phyloP scores from a whole-genome alignment of 2,113 vertebrate species.

The Ascaphus truei region DNA sequence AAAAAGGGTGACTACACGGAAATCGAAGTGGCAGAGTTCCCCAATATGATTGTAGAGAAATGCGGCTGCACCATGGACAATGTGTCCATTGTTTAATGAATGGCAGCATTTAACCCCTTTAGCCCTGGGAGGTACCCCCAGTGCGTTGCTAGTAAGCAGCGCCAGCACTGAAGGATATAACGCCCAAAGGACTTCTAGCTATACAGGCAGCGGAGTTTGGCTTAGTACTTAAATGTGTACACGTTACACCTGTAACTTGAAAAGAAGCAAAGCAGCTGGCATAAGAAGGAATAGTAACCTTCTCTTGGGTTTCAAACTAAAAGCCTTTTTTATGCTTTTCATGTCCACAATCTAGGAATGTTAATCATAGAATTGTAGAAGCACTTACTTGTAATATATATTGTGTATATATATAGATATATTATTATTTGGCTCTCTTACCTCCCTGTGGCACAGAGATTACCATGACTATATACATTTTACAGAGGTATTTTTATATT shows the following conservation, averaged over 20 bases:
- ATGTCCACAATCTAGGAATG: not conserved
- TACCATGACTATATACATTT: not conserved
- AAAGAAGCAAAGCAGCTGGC: not conserved
- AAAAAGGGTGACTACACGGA: constrained; percentile 82
- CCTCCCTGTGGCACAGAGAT: not conserved
- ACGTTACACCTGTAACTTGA: not conserved
- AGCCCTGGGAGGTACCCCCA: too few relatives aligned
- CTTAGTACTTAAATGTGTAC: not conserved
- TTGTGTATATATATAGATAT: not conserved
- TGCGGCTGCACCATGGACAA: constrained; percentile 75
- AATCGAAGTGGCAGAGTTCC: constrained; percentile 83
- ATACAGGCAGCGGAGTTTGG: not conserved
- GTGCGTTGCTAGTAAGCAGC: too few relatives aligned
- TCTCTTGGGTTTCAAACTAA: too few relatives aligned
- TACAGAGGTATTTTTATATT: not conserved
- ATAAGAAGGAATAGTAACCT: too few relatives aligned
- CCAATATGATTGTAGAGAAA: constrained; percentile 78
- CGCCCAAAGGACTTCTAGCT: too few relatives aligned
- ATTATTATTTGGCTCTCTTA: not conserved
- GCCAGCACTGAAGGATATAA: too few relatives aligned
- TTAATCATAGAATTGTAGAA: constrained; percentile 4
- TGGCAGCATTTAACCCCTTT: not conserved
- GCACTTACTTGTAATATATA: constrained; percentile 12
- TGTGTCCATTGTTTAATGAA: constrained; percentile 61
- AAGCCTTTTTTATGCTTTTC: not conserved